Evolutionary conservation across 1,140 invertebrate species (phyloP).

Genomic region (Ceratina calcarata): DNA sequence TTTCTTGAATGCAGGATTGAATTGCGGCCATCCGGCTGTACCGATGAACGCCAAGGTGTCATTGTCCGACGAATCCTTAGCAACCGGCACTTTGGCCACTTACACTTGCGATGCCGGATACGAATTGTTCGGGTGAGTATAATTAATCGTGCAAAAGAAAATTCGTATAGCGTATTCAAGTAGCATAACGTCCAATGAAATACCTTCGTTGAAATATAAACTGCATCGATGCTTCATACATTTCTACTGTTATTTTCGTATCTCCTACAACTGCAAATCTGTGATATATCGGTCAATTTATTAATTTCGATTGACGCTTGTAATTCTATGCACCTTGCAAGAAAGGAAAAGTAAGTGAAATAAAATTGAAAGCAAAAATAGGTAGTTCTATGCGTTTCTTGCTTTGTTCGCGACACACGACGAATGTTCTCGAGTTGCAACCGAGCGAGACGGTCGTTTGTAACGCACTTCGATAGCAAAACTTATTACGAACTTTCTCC

Average conservation of each 20-base stretch:
- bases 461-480: conserved; percentile 28
- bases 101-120: conserved; percentile 93
- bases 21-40: conserved; percentile 90
- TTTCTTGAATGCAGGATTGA: conserved; percentile 76
- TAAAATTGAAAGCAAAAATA: background rate
- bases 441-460: conserved; percentile 16
- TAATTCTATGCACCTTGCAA: background rate
- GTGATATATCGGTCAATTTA: no score
- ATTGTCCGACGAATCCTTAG: conserved; percentile 79
- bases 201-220: background rate
- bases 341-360: no score
- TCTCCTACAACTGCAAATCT: no score
- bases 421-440: conserved; percentile 1
- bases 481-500: conserved; percentile 50
- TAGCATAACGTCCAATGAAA: no score
- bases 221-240: background rate
- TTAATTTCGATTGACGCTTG: background rate
- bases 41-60: conserved; percentile 89
- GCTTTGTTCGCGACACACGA: conserved; percentile 13
- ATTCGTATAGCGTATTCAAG: background rate
- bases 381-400: background rate
- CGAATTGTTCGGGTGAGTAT: conserved; percentile 83
- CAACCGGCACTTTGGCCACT: conserved; percentile 84
- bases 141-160: background rate
- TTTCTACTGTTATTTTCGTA: no score